phyloP scores from a whole-genome alignment of 2,888 invertebrate species.

The Eulithis testata region DNA sequence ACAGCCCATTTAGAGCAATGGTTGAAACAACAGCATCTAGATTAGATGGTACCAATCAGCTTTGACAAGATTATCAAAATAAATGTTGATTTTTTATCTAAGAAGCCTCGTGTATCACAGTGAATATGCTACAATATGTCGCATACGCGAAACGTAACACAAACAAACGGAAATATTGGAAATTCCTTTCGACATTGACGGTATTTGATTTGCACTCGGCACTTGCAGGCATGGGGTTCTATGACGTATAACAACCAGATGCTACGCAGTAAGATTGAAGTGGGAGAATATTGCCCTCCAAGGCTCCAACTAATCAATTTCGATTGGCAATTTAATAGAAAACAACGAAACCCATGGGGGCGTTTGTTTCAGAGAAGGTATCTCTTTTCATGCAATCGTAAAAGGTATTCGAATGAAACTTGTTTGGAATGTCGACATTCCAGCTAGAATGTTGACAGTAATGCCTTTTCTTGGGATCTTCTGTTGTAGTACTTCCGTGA shows the following conservation, averaged over 20 bases:
- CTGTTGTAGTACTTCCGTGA: neutral
- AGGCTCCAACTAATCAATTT: conserved; percentile 10
- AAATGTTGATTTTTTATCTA: too few relatives aligned
- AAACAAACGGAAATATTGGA: neutral
- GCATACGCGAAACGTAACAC: neutral
- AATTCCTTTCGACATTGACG: neutral
- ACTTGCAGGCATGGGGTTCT: neutral
- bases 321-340: conserved; percentile 13
- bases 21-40: too few relatives aligned
- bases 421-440: conserved; percentile 9
- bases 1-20: too few relatives aligned
- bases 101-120: too few relatives aligned
- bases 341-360: conserved; percentile 6
- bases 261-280: conserved; percentile 6
- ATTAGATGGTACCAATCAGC: too few relatives aligned
- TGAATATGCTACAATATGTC: too few relatives aligned
- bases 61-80: too few relatives aligned
- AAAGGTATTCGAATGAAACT: conserved; percentile 8
- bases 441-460: neutral
- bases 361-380: conserved; percentile 5
- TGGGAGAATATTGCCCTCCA: conserved; percentile 3
- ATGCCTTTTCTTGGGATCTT: neutral
- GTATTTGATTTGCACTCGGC: conserved; percentile 6
- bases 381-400: conserved; percentile 9
- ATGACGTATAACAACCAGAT: conserved; percentile 3